Conservation (phyloP, 53 echinoderm and acorn worm genomes). For the Paracentrotus lividus region DNA sequence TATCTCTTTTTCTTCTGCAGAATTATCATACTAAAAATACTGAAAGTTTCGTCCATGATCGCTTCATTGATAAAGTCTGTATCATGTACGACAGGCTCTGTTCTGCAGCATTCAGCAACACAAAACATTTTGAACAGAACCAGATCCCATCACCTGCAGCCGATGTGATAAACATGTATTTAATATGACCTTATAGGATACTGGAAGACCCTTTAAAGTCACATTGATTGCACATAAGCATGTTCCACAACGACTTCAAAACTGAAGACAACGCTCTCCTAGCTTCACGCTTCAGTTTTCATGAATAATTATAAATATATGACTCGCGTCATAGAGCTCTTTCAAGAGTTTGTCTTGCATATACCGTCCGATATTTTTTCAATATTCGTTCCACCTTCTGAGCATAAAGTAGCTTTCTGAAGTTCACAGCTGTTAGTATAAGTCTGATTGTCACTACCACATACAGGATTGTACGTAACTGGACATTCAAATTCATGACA, state of each 20-base stretch:
- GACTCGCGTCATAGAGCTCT: neutral
- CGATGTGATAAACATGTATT: slow-evolving; percentile 27
- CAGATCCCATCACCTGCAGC: neutral
- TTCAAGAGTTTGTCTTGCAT: slow-evolving; percentile 65
- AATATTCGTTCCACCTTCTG: slow-evolving; percentile 14
- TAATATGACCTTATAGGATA: neutral
- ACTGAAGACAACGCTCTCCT: neutral
- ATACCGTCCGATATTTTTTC: slow-evolving; percentile 72
- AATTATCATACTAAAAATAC: neutral
- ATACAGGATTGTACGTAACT: slow-evolving; percentile 81
- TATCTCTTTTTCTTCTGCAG: neutral
- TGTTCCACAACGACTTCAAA: slow-evolving; percentile 40
- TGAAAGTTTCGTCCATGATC: neutral
- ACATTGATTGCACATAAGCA: slow-evolving; percentile 32
- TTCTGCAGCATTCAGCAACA: neutral
- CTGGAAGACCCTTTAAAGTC: neutral
- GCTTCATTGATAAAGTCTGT: too few species aligned
- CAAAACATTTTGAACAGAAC: slow-evolving; percentile 4
- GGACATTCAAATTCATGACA: slow-evolving; percentile 77
- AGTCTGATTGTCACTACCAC: slow-evolving; percentile 84
- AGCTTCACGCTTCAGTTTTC: slow-evolving; percentile 1
- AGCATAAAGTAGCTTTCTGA: slow-evolving; percentile 74
- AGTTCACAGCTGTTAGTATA: slow-evolving; percentile 85
- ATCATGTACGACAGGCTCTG: neutral
- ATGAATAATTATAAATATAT: slow-evolving; percentile 23